These are phyloP conservation scores for Numenius arquata DNA, from an alignment of 2,113 vertebrate species.

Conservation along the genomic window DNA sequence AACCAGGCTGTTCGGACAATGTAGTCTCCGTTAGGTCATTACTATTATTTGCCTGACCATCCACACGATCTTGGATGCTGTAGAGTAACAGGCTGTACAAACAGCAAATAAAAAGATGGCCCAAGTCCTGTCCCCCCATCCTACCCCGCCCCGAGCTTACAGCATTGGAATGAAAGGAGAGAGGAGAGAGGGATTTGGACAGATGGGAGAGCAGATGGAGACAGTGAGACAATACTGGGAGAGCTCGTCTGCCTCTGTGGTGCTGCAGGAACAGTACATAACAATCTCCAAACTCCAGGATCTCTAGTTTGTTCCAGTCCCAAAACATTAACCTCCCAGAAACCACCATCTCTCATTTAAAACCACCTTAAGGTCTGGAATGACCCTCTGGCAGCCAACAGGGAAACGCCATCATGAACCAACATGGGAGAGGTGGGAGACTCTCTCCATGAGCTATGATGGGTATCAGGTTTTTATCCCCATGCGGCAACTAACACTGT, in stretches of 20 bases:
- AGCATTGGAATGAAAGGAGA: not conserved
- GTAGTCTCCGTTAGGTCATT: not conserved
- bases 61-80: not conserved
- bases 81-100: not conserved
- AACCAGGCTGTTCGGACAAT: not conserved
- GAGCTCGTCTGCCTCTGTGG: not conserved
- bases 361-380: not conserved
- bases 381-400: not conserved
- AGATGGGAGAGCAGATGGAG: conserved; percentile 47
- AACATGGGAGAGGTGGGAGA: not conserved
- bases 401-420: not conserved
- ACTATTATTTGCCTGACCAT: not conserved
- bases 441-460: not conserved
- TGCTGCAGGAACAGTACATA: not conserved
- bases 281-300: not conserved
- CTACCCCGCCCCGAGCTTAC: not conserved
- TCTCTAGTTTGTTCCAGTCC: not conserved
- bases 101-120: not conserved
- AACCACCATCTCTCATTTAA: not conserved
- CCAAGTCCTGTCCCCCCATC: not conserved
- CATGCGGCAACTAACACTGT: rapidly evolving
- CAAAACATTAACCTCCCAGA: not conserved
- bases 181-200: not conserved
- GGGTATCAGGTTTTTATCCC: not conserved
- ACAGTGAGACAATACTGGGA: not conserved